Conservation (phyloP, 2,797 vertebrate genomes). For the Urosaurus nigricauda region DNA sequence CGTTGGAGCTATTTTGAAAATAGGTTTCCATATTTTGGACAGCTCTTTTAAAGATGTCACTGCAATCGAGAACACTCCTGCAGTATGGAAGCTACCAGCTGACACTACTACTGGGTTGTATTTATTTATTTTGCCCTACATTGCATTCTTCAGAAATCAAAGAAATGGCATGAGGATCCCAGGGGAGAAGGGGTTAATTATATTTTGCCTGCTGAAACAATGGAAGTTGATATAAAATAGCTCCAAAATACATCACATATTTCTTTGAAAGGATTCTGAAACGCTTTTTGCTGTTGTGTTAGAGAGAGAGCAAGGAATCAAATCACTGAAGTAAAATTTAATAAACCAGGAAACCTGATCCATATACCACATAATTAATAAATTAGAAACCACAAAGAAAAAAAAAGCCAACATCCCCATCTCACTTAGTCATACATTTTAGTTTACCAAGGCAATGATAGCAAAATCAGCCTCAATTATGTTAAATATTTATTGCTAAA, state of each 20-base stretch:
- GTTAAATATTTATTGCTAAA: slow-evolving; percentile 62
- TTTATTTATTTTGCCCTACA: background rate
- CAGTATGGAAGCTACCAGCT: too few relatives aligned
- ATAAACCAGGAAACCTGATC: slow-evolving; percentile 48
- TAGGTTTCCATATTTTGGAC: too few relatives aligned
- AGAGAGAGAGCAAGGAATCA: slow-evolving; percentile 26
- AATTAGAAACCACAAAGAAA: slow-evolving; percentile 44
- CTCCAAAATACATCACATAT: slow-evolving; percentile 6
- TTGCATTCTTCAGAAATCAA: slow-evolving; percentile 8
- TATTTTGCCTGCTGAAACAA: slow-evolving; percentile 26
- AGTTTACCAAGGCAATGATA: slow-evolving; percentile 52
- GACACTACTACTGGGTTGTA: background rate
- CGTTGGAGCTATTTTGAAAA: too few relatives aligned
- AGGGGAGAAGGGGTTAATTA: background rate
- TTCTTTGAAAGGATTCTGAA: slow-evolving; percentile 32
- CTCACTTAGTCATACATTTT: slow-evolving; percentile 57
- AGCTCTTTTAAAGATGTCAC: too few relatives aligned
- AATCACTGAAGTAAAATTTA: slow-evolving; percentile 49
- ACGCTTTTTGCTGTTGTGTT: slow-evolving; percentile 21
- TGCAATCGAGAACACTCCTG: too few relatives aligned
- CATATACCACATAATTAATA: slow-evolving; percentile 53
- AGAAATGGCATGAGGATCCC: slow-evolving; percentile 32
- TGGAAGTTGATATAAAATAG: slow-evolving; percentile 38
- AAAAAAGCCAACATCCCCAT: slow-evolving; percentile 48
- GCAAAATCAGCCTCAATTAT: slow-evolving; percentile 42